Evolutionary conservation across 2,888 invertebrate genomes (phyloP).

Genomic region (Campoplex nolae): DNA sequence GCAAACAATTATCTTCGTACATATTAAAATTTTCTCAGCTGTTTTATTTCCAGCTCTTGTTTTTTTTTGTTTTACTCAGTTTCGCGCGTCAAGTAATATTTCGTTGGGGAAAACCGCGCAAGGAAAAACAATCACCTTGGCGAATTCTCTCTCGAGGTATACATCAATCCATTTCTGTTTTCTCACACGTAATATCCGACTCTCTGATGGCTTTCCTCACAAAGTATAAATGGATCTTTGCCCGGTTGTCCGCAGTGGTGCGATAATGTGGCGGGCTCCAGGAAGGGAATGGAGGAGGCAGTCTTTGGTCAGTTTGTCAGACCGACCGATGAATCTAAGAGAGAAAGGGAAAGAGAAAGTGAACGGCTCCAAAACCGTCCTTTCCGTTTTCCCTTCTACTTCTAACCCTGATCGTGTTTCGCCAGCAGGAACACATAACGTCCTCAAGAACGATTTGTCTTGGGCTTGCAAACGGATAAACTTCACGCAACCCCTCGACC

Average conservation of each 20-base stretch:
- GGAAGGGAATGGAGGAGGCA: conserved; percentile 76
- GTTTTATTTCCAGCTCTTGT: not conserved
- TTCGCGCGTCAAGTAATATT: not conserved
- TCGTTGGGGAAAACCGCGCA: not conserved
- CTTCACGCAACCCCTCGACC: conserved; percentile 75
- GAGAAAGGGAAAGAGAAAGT: conserved; percentile 24
- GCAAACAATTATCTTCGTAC: not conserved
- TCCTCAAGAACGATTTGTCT: conserved; percentile 78
- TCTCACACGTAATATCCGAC: conserved; percentile 51
- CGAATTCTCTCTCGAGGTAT: conserved; percentile 35
- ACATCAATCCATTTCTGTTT: conserved; percentile 56
- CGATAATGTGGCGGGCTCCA: conserved; percentile 81
- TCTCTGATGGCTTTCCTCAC: conserved; percentile 65
- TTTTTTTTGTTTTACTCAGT: not conserved
- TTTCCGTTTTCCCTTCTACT: conserved; percentile 1
- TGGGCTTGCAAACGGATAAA: conserved; percentile 79
- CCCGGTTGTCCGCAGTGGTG: conserved; percentile 80
- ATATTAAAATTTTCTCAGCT: not conserved
- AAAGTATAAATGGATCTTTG: conserved; percentile 80
- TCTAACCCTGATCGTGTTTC: conserved; percentile 35
- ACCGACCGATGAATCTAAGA: conserved; percentile 77
- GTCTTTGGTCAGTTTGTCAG: conserved; percentile 82
- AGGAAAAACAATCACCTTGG: conserved; percentile 64
- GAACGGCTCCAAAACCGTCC: conserved; percentile 6
- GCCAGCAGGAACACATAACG: conserved; percentile 45